Evolutionary conservation across 2,113 vertebrate genomes (phyloP).

Genomic region (human): GRCh38 chr19:54854001-54854500

Average conservation of each 20-base stretch:
- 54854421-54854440: too few species aligned
- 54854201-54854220: not conserved
- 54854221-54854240: not conserved
- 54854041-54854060: too few species aligned
- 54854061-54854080: too few species aligned
- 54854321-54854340: not conserved
- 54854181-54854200: not conserved
- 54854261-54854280: not conserved
- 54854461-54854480: fast-evolving
- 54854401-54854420: not conserved
- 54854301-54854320: fast-evolving
- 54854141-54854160: not conserved
- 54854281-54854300: too few species aligned
- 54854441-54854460: not conserved
- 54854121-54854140: not conserved
- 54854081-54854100: not conserved
- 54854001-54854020: too few species aligned
- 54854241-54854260: too few species aligned
- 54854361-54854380: not conserved
- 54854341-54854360: not conserved
- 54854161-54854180: not conserved
- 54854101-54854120: not conserved
- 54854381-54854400: not conserved
- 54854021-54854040: too few species aligned
- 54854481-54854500: not conserved